Evolutionary conservation across 1,140 invertebrate genomes (phyloP).

Genomic region (Xylocopa sonorina): DNA sequence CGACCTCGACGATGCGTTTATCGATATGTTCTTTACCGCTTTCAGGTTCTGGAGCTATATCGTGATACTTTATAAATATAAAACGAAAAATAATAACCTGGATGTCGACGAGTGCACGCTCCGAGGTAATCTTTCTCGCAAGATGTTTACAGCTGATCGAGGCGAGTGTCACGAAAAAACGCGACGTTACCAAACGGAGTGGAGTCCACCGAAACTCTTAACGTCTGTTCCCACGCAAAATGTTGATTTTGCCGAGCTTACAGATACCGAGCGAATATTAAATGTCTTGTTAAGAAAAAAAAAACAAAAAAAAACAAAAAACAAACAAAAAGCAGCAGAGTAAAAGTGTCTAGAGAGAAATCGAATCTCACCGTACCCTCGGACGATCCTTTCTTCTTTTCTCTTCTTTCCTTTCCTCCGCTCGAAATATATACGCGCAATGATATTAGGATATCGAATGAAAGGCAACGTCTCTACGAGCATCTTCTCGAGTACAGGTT

Average conservation of each 20-base stretch:
- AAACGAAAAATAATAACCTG: not conserved
- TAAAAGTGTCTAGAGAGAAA: not conserved
- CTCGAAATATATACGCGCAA: too few species aligned
- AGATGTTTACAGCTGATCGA: not conserved
- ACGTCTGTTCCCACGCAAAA: slow-evolving; percentile 32
- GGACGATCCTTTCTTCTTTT: not conserved
- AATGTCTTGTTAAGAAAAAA: slow-evolving; percentile 38
- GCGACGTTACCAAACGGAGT: slow-evolving; percentile 16
- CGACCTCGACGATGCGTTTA: not conserved
- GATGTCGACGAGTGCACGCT: not conserved
- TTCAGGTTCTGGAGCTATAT: not conserved
- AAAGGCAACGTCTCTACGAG: not conserved
- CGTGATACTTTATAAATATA: not conserved
- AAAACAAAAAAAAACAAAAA: slow-evolving; percentile 4
- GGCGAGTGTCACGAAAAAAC: not conserved
- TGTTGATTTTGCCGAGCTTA: slow-evolving; percentile 33
- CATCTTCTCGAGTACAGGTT: not conserved
- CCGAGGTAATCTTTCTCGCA: not conserved
- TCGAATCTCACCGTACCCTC: not conserved
- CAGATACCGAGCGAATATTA: slow-evolving; percentile 28
- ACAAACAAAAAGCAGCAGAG: not conserved
- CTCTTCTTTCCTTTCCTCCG: too few species aligned
- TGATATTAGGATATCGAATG: not conserved
- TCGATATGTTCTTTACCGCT: not conserved
- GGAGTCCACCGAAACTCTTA: slow-evolving; percentile 18